phyloP scores from a whole-genome alignment of 53 echinoderm and acorn worm species.

The Paelopatides confundens region DNA sequence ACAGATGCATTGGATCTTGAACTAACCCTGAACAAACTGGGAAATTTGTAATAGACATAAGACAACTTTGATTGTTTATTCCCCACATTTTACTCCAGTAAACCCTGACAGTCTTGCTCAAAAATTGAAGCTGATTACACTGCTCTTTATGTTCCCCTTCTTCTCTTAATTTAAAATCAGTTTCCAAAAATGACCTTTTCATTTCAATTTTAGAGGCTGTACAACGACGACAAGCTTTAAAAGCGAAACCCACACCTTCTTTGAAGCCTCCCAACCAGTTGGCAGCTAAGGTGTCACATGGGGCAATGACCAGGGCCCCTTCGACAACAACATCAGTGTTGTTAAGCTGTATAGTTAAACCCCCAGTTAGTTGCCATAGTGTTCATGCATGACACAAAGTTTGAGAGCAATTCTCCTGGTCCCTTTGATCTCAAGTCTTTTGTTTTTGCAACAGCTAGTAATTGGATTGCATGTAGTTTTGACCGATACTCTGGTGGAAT shows the following conservation, averaged over 20 bases:
- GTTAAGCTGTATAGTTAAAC: constrained; percentile 52
- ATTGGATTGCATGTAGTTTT: constrained; percentile 58
- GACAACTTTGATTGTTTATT: constrained; percentile 66
- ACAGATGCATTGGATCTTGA: constrained; percentile 80
- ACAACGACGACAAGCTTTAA: constrained; percentile 67
- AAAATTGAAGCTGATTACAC: constrained; percentile 48
- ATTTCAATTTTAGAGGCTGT: constrained; percentile 53
- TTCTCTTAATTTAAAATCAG: constrained; percentile 36
- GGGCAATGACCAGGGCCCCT: constrained; percentile 63
- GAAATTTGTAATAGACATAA: constrained; percentile 58
- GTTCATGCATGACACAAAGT: constrained; percentile 60
- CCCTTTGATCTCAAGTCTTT: constrained; percentile 51
- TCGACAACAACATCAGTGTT: constrained; percentile 38
- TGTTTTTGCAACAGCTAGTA: constrained; percentile 69
- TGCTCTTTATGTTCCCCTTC: constrained; percentile 60
- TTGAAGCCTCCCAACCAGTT: constrained; percentile 82
- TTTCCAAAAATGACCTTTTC: constrained; percentile 56
- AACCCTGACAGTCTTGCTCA: constrained; percentile 33
- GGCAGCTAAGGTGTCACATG: constrained; percentile 78
- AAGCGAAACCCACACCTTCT: constrained; percentile 74
- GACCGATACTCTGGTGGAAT: constrained; percentile 71
- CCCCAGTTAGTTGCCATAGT: constrained; percentile 55
- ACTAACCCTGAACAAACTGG: constrained; percentile 57
- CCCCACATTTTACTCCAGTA: constrained; percentile 88
- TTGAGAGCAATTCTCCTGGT: constrained; percentile 22